phyloP scores from a whole-genome alignment of 2,113 vertebrate species.

The Furnarius figulus region DNA sequence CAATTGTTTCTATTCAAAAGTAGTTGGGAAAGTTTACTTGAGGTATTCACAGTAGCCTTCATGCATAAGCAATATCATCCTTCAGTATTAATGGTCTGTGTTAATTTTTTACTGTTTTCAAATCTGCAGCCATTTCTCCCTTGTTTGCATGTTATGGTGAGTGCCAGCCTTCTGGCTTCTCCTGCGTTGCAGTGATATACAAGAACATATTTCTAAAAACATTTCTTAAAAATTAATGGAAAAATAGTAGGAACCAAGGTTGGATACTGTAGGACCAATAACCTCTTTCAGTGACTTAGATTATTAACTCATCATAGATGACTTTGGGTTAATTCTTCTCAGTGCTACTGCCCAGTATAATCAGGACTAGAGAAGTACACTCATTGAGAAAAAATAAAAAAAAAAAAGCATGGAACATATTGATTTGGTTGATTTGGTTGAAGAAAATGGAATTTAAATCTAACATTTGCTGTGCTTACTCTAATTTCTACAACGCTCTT shows the following conservation, averaged over 20 bases:
- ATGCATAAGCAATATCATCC: neutral
- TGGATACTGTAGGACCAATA: neutral
- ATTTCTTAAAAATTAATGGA: neutral
- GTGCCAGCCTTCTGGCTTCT: neutral
- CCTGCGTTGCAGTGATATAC: neutral
- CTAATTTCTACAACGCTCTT: conserved; percentile 14
- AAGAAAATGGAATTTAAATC: neutral
- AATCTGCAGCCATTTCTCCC: neutral
- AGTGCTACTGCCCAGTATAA: neutral
- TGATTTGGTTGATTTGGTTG: neutral
- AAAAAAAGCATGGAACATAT: neutral
- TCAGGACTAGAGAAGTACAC: neutral
- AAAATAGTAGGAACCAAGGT: neutral
- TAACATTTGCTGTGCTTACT: neutral
- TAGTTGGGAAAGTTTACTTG: neutral
- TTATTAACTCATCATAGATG: neutral
- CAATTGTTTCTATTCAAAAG: neutral
- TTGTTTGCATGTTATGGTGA: neutral
- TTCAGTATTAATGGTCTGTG: neutral
- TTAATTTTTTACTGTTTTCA: neutral
- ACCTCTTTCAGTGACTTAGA: neutral
- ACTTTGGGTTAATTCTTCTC: neutral
- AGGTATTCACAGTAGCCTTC: neutral
- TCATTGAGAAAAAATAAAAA: neutral
- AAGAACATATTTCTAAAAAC: neutral